These are phyloP conservation scores for Catocala fraxini DNA, from an alignment of 2,888 invertebrate genomes.

Conservation along the genomic window DNA sequence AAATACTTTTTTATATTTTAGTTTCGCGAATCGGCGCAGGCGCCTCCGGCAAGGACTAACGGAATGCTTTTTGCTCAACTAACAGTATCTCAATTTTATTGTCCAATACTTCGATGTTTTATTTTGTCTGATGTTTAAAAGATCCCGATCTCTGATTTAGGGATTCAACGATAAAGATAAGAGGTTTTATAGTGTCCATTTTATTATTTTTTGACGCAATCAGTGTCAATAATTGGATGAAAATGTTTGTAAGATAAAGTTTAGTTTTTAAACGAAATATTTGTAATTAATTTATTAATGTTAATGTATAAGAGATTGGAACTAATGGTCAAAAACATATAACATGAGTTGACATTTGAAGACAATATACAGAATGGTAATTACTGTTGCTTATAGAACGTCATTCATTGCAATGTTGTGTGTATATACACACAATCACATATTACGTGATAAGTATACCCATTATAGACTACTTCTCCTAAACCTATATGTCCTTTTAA, in stretches of 20 bases:
- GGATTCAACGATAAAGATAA: constrained; percentile 48
- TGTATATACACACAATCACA: no score
- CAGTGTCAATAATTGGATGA: constrained; percentile 47
- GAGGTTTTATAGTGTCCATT: constrained; percentile 36
- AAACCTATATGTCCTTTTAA: no score
- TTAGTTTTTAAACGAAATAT: not conserved
- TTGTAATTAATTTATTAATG: constrained; percentile 10
- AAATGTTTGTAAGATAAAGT: constrained; percentile 12
- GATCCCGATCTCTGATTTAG: constrained; percentile 72
- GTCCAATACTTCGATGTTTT: constrained; percentile 62
- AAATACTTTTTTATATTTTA: constrained; percentile 31
- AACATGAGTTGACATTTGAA: no score
- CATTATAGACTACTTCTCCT: no score
- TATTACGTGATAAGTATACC: no score
- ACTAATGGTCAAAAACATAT: no score
- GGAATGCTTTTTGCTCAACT: constrained; percentile 66
- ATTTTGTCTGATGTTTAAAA: constrained; percentile 67
- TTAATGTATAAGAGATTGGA: not conserved
- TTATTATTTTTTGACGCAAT: constrained; percentile 41
- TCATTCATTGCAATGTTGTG: no score
- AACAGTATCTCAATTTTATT: constrained; percentile 70
- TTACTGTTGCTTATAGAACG: no score
- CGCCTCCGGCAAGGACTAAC: constrained; percentile 69
- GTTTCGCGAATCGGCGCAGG: constrained; percentile 46
- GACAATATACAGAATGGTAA: no score